Evolutionary conservation across 2,113 vertebrate species (phyloP).

Genomic region (Nannospalax galili): DNA sequence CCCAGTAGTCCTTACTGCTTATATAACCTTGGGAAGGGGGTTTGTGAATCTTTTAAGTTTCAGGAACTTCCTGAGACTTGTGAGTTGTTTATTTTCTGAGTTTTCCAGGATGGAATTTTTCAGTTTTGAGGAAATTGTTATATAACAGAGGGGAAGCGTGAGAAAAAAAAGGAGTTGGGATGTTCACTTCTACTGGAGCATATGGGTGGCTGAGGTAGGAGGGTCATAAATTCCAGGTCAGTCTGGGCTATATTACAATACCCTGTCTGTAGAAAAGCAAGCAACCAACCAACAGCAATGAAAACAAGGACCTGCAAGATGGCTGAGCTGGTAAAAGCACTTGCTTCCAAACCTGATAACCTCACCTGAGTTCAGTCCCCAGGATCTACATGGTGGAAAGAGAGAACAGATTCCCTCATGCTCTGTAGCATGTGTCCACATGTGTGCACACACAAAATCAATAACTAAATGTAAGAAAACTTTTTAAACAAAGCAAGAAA

Average conservation of each 20-base stretch:
- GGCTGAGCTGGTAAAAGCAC: not conserved
- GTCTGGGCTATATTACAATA: not conserved
- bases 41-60: not conserved
- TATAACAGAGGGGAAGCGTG: not conserved
- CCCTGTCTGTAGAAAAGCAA: not conserved
- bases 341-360: not conserved
- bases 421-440: too few relatives aligned
- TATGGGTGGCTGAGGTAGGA: not conserved
- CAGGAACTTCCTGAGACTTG: not conserved
- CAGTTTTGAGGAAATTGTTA: not conserved
- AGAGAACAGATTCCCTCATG: not conserved
- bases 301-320: too few relatives aligned
- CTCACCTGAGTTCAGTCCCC: not conserved
- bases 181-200: not conserved
- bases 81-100: not conserved
- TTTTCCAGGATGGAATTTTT: not conserved
- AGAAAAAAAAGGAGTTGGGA: not conserved
- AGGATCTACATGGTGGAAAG: not conserved
- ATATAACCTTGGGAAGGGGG: not conserved
- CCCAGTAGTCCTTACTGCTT: not conserved
- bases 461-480: not conserved
- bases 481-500: not conserved
- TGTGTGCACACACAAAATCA: not conserved
- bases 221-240: not conserved
- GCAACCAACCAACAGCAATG: not conserved